phyloP scores from a whole-genome alignment of 1,140 invertebrate genomes.

The Drosophila oshimai region DNA sequence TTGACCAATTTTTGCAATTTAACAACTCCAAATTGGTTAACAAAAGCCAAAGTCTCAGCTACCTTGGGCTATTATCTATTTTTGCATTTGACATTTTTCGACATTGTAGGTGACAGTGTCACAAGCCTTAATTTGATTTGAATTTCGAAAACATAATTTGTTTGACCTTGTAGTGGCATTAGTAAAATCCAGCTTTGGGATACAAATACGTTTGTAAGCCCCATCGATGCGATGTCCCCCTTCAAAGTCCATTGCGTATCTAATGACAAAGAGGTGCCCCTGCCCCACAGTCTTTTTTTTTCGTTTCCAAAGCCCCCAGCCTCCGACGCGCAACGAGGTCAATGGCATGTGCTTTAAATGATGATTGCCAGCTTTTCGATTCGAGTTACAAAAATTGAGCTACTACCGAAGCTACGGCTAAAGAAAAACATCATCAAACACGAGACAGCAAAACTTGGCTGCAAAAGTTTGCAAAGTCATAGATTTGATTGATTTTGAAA shows the following conservation, averaged over 20 bases:
- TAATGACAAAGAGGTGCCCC: slow-evolving; percentile 40
- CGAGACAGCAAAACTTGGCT: slow-evolving; percentile 38
- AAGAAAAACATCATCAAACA: slow-evolving; percentile 11
- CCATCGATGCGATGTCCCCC: slow-evolving; percentile 11
- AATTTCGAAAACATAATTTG: slow-evolving; percentile 2
- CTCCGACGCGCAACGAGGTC: slow-evolving; percentile 48
- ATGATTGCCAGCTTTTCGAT: slow-evolving; percentile 51
- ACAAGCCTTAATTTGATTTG: not conserved
- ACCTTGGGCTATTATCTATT: not conserved
- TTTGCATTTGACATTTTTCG: not conserved
- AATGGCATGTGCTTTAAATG: slow-evolving; percentile 52
- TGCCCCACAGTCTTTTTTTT: not conserved
- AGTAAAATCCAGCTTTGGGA: slow-evolving; percentile 16
- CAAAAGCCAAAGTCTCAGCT: not conserved
- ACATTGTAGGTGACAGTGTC: slow-evolving; percentile 11
- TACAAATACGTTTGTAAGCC: slow-evolving; percentile 6
- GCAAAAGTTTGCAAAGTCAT: slow-evolving; percentile 56
- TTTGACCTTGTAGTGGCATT: slow-evolving; percentile 29
- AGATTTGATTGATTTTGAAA: slow-evolving; percentile 61
- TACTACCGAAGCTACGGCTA: slow-evolving; percentile 24
- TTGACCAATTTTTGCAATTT: too few species aligned
- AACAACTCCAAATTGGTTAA: not conserved
- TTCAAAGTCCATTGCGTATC: not conserved
- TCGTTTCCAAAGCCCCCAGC: slow-evolving; percentile 16
- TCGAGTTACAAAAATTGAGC: slow-evolving; percentile 41